Percentiles rank a stretch among this genome's conserved stretches.
Conservation (phyloP, 2,797 vertebrate genomes). For the Cichlasoma orientale region DNA sequence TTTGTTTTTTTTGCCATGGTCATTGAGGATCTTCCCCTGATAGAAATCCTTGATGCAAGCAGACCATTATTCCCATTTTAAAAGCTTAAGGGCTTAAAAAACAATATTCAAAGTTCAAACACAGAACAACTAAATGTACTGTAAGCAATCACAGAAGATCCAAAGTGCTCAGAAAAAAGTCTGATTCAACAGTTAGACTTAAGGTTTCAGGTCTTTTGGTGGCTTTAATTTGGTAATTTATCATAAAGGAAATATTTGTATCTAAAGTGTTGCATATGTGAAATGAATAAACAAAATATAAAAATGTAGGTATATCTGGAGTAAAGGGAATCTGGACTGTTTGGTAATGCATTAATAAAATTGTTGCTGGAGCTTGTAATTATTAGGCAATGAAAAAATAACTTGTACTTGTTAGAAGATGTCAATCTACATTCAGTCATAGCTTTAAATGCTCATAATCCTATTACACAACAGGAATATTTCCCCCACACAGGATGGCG, state of each 20-base stretch:
- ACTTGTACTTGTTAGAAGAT: background rate
- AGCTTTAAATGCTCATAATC: background rate
- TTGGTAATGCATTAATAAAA: background rate
- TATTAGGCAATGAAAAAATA: background rate
- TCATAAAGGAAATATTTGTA: background rate
- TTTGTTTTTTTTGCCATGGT: background rate
- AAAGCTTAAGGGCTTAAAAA: background rate
- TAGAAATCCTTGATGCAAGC: background rate
- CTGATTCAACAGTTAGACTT: background rate
- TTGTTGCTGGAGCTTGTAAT: background rate
- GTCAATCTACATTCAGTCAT: background rate
- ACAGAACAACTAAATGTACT: background rate
- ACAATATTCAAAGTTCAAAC: background rate
- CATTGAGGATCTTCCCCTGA: background rate
- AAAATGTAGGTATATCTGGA: too few relatives aligned
- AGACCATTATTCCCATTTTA: background rate
- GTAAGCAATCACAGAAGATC: background rate
- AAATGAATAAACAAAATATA: accelerated
- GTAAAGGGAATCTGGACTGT: accelerated
- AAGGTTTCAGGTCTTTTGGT: background rate
- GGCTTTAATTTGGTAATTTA: background rate
- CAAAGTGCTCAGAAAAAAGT: background rate
- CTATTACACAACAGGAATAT: background rate
- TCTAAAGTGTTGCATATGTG: accelerated
- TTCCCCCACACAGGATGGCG: background rate